Conservation (phyloP, 2,888 invertebrate genomes). For the Octonoba sinensis region DNA sequence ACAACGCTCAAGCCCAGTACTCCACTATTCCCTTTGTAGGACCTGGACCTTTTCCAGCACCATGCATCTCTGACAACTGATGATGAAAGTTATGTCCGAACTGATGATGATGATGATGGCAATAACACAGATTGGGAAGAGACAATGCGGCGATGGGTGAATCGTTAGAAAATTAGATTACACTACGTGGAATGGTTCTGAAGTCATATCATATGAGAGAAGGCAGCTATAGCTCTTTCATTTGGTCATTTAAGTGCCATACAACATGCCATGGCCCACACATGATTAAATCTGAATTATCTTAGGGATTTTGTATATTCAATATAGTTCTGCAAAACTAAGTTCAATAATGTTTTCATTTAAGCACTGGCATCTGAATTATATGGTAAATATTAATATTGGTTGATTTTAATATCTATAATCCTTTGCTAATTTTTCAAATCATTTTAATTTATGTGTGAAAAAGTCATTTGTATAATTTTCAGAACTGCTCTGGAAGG, state of each 20-base stretch:
- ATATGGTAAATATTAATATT: too few relatives aligned
- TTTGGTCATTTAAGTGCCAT: constrained; percentile 21
- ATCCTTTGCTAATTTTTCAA: too few relatives aligned
- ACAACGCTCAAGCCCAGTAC: constrained; percentile 24
- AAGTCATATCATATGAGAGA: constrained; percentile 57
- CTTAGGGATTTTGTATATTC: background rate
- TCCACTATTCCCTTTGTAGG: constrained; percentile 51
- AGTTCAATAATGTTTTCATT: too few relatives aligned
- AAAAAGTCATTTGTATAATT: too few relatives aligned
- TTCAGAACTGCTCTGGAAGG: too few relatives aligned
- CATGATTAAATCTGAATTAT: background rate
- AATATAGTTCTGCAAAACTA: too few relatives aligned
- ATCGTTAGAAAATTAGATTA: constrained; percentile 74
- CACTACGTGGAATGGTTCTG: background rate
- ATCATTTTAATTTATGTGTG: too few relatives aligned
- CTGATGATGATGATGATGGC: constrained; percentile 72
- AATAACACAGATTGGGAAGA: constrained; percentile 77
- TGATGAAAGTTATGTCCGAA: constrained; percentile 69
- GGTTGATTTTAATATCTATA: too few relatives aligned
- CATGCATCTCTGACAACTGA: constrained; percentile 68
- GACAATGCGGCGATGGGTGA: constrained; percentile 79
- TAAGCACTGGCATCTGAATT: too few relatives aligned
- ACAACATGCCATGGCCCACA: background rate
- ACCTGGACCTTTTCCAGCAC: constrained; percentile 60
- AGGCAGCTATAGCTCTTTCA: constrained; percentile 58